phyloP scores from a whole-genome alignment of 2,888 invertebrate species.

The Lobophora halterata region DNA sequence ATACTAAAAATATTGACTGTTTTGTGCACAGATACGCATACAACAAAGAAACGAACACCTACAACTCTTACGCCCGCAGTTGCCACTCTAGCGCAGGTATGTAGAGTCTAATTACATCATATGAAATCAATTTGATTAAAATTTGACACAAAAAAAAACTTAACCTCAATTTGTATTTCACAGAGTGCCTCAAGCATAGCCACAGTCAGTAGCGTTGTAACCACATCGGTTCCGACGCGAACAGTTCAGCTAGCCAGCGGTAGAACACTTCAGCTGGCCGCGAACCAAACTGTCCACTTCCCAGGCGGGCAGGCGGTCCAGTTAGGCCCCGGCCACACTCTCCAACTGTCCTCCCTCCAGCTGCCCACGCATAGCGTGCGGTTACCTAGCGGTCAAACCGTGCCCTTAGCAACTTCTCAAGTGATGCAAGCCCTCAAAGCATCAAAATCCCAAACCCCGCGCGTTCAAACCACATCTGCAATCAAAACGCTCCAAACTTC shows the following conservation, averaged over 20 bases:
- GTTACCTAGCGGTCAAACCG: constrained; percentile 67
- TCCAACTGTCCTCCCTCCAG: constrained; percentile 59
- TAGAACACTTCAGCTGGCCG: constrained; percentile 61
- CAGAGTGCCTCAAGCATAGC: constrained; percentile 54
- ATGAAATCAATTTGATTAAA: neutral
- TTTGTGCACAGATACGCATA: constrained; percentile 38
- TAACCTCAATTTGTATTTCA: constrained; percentile 20
- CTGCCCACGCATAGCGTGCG: constrained; percentile 63
- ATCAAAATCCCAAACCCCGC: constrained; percentile 47
- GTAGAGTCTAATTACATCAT: neutral
- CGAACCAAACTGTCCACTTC: constrained; percentile 57
- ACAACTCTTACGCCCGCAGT: constrained; percentile 45
- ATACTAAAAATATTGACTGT: constrained; percentile 9
- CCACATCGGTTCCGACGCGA: constrained; percentile 49
- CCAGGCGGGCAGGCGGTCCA: constrained; percentile 53
- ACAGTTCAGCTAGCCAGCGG: constrained; percentile 65
- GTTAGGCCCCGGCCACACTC: constrained; percentile 50
- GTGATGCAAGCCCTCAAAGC: constrained; percentile 52
- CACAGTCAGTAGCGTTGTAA: constrained; percentile 54
- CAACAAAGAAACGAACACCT: constrained; percentile 53
- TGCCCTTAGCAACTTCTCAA: constrained; percentile 61
- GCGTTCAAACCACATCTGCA: constrained; percentile 43
- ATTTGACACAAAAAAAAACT: neutral
- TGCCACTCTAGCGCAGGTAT: constrained; percentile 59
- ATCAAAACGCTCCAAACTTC: constrained; percentile 43